Conservation (phyloP, 2,113 vertebrate genomes). For the Nicator chloris region DNA sequence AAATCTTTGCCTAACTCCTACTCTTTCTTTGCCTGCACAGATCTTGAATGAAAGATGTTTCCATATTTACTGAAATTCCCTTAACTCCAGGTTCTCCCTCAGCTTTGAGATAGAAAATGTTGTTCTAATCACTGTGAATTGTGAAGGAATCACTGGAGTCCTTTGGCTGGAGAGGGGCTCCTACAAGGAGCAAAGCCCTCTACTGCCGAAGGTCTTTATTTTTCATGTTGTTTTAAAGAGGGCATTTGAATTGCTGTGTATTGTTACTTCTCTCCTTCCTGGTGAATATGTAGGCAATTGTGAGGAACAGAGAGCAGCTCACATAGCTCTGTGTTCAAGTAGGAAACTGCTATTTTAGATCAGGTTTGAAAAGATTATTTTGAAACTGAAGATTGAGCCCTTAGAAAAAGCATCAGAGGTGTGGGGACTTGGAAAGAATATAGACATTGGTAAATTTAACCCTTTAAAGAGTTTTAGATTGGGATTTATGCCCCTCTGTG, state of each 20-base stretch:
- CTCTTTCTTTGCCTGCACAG: not conserved
- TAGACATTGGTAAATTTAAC: not conserved
- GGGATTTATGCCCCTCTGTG: not conserved
- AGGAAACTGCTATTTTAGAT: not conserved
- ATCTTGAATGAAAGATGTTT: conserved; percentile 27
- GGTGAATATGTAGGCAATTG: not conserved
- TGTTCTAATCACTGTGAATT: conserved; percentile 31
- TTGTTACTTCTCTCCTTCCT: not conserved
- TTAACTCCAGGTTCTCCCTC: conserved; percentile 2
- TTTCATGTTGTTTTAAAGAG: not conserved
- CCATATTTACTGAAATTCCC: not conserved
- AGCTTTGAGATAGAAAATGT: not conserved
- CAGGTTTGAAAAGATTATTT: not conserved
- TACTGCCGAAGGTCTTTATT: not conserved
- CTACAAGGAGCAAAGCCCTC: not conserved
- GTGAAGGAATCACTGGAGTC: conserved; percentile 27
- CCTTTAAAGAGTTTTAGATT: not conserved
- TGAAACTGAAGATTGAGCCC: not conserved
- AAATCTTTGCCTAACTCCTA: conserved; percentile 7
- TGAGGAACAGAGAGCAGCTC: not conserved
- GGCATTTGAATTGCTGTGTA: not conserved
- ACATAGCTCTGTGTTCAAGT: not conserved
- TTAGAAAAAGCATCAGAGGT: not conserved
- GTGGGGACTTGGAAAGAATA: not conserved
- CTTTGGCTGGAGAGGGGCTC: not conserved